Evolutionary conservation across 2,797 vertebrate genomes (phyloP), one percentile per base, ranked within the genome.

Genomic region (Otolemur crassicaudatus): DNA sequence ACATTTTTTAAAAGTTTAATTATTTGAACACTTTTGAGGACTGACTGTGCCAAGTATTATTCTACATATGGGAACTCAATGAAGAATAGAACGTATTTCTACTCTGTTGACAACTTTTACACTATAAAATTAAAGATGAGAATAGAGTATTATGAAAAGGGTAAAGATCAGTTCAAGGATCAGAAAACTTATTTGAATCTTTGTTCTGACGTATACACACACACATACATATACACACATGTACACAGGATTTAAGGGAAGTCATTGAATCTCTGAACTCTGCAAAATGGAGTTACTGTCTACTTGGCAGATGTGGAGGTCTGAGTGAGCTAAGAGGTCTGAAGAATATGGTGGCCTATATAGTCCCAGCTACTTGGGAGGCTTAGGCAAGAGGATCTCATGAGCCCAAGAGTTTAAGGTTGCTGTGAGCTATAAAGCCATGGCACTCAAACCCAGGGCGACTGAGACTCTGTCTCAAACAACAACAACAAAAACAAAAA

Each of bases 1-100:
- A 46, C 12, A 65, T 87, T 88, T 88, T 82, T 22, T 60, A 95
- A 73, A 94, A 58, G 29, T 85, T 91, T 85, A 83, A 46, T 46
- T 82, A 23, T 88, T 86, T 94, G 93, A 85, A 86, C 7, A 69
- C 83, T 65, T 69, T 25, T 43, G 80, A 77, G 29, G 37, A 72
- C 67, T 22, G 40, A n/a, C 5, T 20, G 19, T 93, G 46, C 72
- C 43, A 90, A 72, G 27, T 70, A 53, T 83, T 83, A 13, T 56
- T 69, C 6, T 67, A 23, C 22, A 22, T 93, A 70, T 2, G 69
- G 20, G 22, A 11, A 72, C 56, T 87, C 20, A 37, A 29, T 49
- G 79, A 79, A 58, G 37, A 53, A 17, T 29, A 77, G 34, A 67
- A 60, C 5, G 49, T 34, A 14, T 79, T 96, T 77, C 17, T 6